Evolutionary conservation across 1,140 invertebrate genomes (phyloP).

Genomic region (Leguminivora glycinivorella): DNA sequence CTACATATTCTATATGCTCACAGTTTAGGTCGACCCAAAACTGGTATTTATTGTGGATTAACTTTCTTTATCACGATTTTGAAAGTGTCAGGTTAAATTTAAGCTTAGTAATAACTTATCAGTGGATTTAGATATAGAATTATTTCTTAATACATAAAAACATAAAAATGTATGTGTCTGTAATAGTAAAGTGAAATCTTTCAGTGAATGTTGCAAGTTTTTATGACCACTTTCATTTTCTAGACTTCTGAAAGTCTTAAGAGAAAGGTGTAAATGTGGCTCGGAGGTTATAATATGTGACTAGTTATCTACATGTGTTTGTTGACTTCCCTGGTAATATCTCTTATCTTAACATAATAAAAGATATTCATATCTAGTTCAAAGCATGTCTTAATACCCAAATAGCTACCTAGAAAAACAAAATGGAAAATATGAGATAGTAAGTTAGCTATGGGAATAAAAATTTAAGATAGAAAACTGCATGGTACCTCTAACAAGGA

Average conservation of each 20-base stretch:
- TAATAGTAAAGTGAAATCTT: background rate
- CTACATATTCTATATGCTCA: no score
- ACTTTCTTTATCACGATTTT: no score
- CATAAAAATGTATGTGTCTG: background rate
- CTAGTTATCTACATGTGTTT: background rate
- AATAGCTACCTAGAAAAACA: slow-evolving; percentile 11
- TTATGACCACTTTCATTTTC: slow-evolving; percentile 13
- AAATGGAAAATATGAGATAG: background rate
- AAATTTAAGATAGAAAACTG: background rate
- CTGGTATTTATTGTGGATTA: no score
- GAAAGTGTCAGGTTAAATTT: no score
- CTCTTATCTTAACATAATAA: slow-evolving; percentile 6
- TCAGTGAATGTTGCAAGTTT: background rate
- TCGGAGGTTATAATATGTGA: background rate
- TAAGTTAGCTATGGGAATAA: background rate
- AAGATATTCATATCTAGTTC: background rate
- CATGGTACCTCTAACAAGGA: slow-evolving; percentile 75
- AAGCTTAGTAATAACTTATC: no score
- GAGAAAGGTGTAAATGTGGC: slow-evolving; percentile 24
- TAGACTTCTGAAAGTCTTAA: slow-evolving; percentile 26
- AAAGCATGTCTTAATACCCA: background rate
- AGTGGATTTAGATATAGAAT: no score
- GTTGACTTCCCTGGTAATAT: background rate
- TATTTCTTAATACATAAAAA: no score
- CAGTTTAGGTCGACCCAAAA: no score